Base-by-base conservation (phyloP, 2,113 vertebrate genomes). In the Chloebia gouldiae region DNA sequence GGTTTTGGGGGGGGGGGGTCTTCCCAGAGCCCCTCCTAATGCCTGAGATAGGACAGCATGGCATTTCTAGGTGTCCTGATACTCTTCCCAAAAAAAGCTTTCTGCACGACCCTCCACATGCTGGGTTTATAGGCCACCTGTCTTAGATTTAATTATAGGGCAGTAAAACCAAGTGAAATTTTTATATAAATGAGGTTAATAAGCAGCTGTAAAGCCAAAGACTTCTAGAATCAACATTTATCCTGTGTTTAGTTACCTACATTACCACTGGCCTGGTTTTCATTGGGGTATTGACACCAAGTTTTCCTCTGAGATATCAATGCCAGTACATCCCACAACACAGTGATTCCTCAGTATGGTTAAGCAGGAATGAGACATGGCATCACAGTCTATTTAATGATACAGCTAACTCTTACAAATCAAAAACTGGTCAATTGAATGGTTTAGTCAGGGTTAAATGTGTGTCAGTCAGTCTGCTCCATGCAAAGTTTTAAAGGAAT, bases 281-380 rank as follows among this genome's bases (percentile, higher is more conserved):
- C 8, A 6, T 0, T 59, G 51, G 44, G 22, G 13, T 31, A 25
- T 30, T 35, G 70, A 12, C 16, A 11, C 1, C 0, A 8, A 2
- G 1, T 42, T 45, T 79, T 93, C 18, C 53, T 35, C 23, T 47
- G 42, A 53, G 17, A 1, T 57, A 15, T 1, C 9, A n/a, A 13
- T 65, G 51, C 28, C 11, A 27, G 1, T 16, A 25, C 11, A 37
- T 57, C 40, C 73, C 57, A 21, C 50, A 37, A 10, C 13, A 11
- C 9, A 22, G 10, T 30, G 44, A 13, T 44, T 40, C 28, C 30
- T 66, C 33, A 8, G 37, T 19, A 2, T 49, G n/a, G 27, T 20
- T n/a, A 27, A 61, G n/a, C 11, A 33, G 12, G 27, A 71, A 39
- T 15, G 20, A 56, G 35, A 27, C 5, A 10, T 8, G n/a, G 17